Base-by-base conservation (phyloP, 1,140 invertebrate species). In the Drosophila virilis region DNA sequence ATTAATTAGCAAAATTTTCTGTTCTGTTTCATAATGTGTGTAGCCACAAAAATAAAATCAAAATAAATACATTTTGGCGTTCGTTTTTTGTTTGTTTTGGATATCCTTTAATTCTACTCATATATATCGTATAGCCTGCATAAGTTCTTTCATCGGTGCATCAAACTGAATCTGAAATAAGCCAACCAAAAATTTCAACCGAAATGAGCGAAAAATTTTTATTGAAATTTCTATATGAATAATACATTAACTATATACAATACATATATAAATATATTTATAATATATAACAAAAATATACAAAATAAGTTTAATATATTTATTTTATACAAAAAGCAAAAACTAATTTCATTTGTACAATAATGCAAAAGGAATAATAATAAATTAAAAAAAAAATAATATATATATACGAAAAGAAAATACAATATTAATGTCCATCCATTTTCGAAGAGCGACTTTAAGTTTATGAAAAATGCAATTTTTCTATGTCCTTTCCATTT, bases 341-440 rank as follows among this genome's bases (percentile, higher is more conserved):
- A 71, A 10, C 59, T 62, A 22, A 82, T 78, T 82, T 83, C 62
- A 83, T 83, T 83, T 83, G 80, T 83, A 83, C 67, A 80, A 84
- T 80, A 74, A 59, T 37, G 51, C 54, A 59, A 28, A 28, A 28
- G 22, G 22, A 64, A 78, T 48, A 57, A 67, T 57, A 12, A 48
- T 17, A 65, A 59, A 68, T 51, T 9, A 17, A 64, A 67, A 35
- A 40, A 58, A n/a, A n/a, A n/a, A n/a, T n/a, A n/a, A n/a, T n/a
- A 17, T 17, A 17, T 22, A 45, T 28, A 48, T 10, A 48, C 8
- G 9, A 50, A 61, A 37, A 59, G 17, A 58, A 59, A 70, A 76
- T 83, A 86, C 83, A 88, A 88, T 88, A 83, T 79, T 83, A 89
- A 89, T 88, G 83, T 88, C 83, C 83, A 88, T 88, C 83, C 83